Base-by-base conservation (phyloP, 2,888 invertebrate genomes). In the Colletes collaris region DNA sequence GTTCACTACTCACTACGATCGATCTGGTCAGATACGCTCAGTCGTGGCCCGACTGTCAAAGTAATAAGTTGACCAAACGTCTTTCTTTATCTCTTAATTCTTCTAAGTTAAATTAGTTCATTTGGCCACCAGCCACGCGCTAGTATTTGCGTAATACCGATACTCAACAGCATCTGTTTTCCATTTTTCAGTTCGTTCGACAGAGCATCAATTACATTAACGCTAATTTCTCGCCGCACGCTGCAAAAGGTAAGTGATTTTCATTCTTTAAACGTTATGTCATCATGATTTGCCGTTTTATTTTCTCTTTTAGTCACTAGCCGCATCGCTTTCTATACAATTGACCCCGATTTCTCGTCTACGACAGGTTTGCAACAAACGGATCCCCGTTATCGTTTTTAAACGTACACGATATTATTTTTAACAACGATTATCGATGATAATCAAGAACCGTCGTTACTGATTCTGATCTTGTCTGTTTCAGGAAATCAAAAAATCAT, bases 401-500 rank as follows among this genome's bases (percentile, higher is more conserved):
- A 40, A 40, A 40, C 3, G 3, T 37, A 3, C 13, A 52, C 56
- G 44, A 35, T 3, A 50, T 63, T 56, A 75, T 44, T n/a, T 8
- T 52, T 10, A 4, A 4, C 16, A 7, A 16, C 6, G 4, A 5
- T 46, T 27, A 2, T 27, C 27, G 27, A 27, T 0, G 2, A 27
- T 27, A 27, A 27, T 27, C 27, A 27, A 27, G 27, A 2, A 27
- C 49, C 60, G 27, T 60, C 35, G 13, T 10, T n/a, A 46, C n/a
- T 11, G 11, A 53, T 60, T 16, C 6, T 8, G 1, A 59, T 63
- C 6, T 50, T 53, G 13, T 76, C n/a, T 75, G 65, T 84, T 86
- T 49, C 76, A 90, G 90, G 78, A 58, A 82, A 83, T 67, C 56
- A 68, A 73, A 82, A 66, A 83, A 95, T 93, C 91, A 97, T 98